Evolutionary conservation across 2,113 vertebrate genomes (phyloP).

Genomic region (Amphilophus citrinellus): DNA sequence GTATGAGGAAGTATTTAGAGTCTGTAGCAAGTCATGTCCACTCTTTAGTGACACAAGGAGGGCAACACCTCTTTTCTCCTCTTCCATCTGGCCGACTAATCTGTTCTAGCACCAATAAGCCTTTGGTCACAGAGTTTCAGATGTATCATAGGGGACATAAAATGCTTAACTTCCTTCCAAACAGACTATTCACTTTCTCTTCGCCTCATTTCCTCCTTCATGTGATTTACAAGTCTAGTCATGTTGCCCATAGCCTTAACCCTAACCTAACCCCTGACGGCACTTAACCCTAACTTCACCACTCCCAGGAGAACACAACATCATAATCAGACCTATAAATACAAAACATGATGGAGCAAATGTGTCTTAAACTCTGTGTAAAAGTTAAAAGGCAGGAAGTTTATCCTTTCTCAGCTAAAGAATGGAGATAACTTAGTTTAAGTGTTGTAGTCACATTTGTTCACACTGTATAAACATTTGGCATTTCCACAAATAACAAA

Average conservation of each 20-base stretch:
- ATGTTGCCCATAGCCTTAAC: conserved; percentile 49
- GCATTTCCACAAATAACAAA: conserved; percentile 43
- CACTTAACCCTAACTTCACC: conserved; percentile 52
- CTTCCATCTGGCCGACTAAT: conserved; percentile 18
- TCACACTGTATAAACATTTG: conserved; percentile 39
- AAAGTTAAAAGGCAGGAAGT: conserved; percentile 16
- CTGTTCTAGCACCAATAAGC: conserved; percentile 16
- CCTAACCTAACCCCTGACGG: conserved; percentile 58
- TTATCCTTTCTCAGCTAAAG: conserved; percentile 16
- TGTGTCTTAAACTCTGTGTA: conserved; percentile 36
- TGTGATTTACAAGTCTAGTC: conserved; percentile 66
- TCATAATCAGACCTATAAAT: conserved; percentile 48
- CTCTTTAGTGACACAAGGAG: conserved; percentile 39
- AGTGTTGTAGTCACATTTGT: conserved; percentile 40
- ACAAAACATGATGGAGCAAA: conserved; percentile 30
- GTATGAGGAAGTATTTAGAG: neutral
- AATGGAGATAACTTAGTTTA: neutral
- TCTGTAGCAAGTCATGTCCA: conserved; percentile 18
- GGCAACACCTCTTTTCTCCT: conserved; percentile 7
- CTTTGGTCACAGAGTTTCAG: conserved; percentile 60
- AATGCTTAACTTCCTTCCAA: conserved; percentile 52
- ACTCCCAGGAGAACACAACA: conserved; percentile 46
- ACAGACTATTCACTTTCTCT: conserved; percentile 47
- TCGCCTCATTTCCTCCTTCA: conserved; percentile 45
- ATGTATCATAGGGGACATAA: conserved; percentile 52